Base-by-base conservation (phyloP, 2,888 invertebrate species). In the Apodemia mormo region DNA sequence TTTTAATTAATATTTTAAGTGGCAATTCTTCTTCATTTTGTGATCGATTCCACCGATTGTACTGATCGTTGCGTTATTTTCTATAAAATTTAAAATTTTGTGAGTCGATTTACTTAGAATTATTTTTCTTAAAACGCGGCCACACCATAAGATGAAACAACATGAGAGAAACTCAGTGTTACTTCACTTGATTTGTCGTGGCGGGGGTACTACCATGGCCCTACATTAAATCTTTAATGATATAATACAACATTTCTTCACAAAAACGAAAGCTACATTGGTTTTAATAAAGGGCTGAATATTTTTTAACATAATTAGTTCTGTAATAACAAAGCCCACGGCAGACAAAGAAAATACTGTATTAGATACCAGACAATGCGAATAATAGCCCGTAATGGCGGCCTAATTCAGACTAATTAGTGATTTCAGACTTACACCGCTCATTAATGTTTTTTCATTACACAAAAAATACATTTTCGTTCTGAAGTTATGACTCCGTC, bases 381-480 rank as follows among this genome's bases (percentile, higher is more conserved):
- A 54, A 54, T 54, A 54, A 54, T 54, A 54, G 52, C 7, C 52
- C 52, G 8, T 54, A 54, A 54, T 54, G 52, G 10, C 45, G 45
- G 22, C 52, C 52, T 54, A 54, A 54, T 54, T 54, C 52, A 54
- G 52, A 8, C 52, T 22, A 54, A 54, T 54, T 54, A 54, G 52
- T 54, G 52, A 54, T 54, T 22, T 22, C 8, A 22, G 52, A 7
- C 22, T 54, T 54, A 22, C 52, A 54, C 2, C 7, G 52, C 7
- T 54, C 52, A 54, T 54, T 52, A 52, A 52, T 49, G 2, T 52
- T 52, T 52, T 52, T 49, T n/a, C n/a, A 52, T 52, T 52, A 52
- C 0, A 49, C 43, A 14, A 14, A 14, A 0, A 22, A 52, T 52
- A n/a, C 22, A 22, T n/a, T 52, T 52, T 52, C n/a, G 8, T 52